Conservation (phyloP, 2,888 invertebrate species). For the Smittia sp. region DNA sequence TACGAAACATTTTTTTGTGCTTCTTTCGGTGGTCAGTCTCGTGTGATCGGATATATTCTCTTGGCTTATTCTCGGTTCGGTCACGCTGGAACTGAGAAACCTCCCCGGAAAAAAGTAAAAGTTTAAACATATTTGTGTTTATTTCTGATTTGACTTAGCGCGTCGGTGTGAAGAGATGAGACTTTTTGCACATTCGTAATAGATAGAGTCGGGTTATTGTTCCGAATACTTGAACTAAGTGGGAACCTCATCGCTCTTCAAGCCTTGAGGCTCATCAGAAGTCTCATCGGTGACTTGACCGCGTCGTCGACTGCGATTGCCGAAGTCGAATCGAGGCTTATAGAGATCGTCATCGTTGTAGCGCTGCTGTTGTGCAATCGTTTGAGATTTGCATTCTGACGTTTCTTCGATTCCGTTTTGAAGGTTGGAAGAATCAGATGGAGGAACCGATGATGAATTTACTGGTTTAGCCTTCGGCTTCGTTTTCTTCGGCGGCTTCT, state of each 20-base stretch:
- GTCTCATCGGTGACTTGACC: constrained; percentile 8
- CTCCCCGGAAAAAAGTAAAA: too few species aligned
- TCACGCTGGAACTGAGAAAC: too few species aligned
- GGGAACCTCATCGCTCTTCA: too few species aligned
- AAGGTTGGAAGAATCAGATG: not conserved
- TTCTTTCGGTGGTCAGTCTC: too few species aligned
- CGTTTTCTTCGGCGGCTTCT: not conserved
- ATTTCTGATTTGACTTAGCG: too few species aligned
- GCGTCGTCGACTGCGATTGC: not conserved
- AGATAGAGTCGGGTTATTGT: too few species aligned
- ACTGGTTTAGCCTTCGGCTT: not conserved
- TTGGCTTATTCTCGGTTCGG: too few species aligned
- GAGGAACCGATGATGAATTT: not conserved
- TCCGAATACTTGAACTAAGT: too few species aligned
- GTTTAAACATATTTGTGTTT: too few species aligned
- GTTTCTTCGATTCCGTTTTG: not conserved
- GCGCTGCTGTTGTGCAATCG: constrained; percentile 19
- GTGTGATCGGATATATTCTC: too few species aligned
- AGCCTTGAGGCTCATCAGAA: not conserved
- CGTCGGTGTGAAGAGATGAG: too few species aligned
- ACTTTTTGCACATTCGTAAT: too few species aligned
- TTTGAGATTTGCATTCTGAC: not conserved
- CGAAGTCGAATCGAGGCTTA: constrained; percentile 29
- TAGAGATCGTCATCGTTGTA: constrained; percentile 29
- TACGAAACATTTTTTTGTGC: not conserved